Base-by-base conservation (phyloP, 2,113 vertebrate genomes). In the Nothocercus nigrocapillus region DNA sequence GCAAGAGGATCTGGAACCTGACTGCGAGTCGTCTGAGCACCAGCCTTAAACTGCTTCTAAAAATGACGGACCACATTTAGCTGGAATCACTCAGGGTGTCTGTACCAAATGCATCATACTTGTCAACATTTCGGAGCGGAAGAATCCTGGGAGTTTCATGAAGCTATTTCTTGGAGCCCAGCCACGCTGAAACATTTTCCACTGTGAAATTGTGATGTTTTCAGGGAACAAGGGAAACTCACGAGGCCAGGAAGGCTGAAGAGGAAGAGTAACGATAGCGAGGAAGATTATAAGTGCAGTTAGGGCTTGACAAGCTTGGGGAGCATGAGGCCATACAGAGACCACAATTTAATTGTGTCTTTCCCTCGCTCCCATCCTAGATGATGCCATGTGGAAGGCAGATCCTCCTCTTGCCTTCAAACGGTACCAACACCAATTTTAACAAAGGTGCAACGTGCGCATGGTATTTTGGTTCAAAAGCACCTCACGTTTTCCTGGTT, bases 31-130 rank as follows among this genome's bases (percentile, higher is more conserved):
- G 75, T 69, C 59, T 63, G 76, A 92, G 78, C 84, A n/a, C 13
- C 73, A 51, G 82, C 74, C 61, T 0, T 0, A 76, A 90, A 45
- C 18, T 3, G 0, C 51, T 64, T 36, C 74, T 9, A 8, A 38
- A 42, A 83, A 53, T 8, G 47, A 63, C 1, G 68, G 83, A 38
- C 49, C 77, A 12, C 24, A 15, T 6, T 7, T 8, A 20, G 72
- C 91, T 95, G 95, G 74, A 91, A 76, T 47, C 58, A 32, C 84
- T 88, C 89, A 42, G 80, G 21, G 56, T 74, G 75, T 19, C 89
- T 81, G 84, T 3, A 83, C 56, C 75, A 61, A 89, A 90, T 7
- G 66, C 87, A 92, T 89, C 81, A 74, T 7, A 51, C 89, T 68
- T 74, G 93, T 87, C 94, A 94, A 94, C 49, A 1, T 89, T 74